These are phyloP conservation scores for Salpingus planirostris DNA, from an alignment of 2,888 invertebrate genomes.

Conservation along the genomic window DNA sequence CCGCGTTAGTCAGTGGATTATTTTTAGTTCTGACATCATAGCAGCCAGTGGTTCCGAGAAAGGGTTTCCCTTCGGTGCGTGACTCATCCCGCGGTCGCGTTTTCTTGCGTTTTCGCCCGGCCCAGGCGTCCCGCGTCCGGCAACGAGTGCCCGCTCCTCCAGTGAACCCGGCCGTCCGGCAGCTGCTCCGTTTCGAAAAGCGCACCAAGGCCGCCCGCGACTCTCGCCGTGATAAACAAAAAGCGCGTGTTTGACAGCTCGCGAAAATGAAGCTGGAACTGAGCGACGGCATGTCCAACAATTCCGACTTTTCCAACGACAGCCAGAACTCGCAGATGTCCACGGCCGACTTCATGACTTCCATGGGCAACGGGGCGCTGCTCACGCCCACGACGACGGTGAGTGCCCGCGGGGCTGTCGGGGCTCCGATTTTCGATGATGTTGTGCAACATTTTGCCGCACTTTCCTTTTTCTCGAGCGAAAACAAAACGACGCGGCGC, in stretches of 20 bases:
- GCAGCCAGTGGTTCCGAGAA: constrained; percentile 39
- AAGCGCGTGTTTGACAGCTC: neutral
- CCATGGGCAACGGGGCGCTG: constrained; percentile 32
- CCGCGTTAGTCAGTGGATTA: constrained; percentile 27
- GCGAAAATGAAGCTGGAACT: constrained; percentile 38
- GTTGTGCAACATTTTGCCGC: too few species aligned
- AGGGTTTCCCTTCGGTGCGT: constrained; percentile 38
- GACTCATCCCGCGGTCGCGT: constrained; percentile 32
- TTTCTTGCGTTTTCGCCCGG: constrained; percentile 22
- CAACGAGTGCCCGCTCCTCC: constrained; percentile 22
- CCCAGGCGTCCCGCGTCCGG: constrained; percentile 8
- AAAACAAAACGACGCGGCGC: too few species aligned
- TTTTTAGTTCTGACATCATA: constrained; percentile 41
- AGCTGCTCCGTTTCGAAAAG: constrained; percentile 9
- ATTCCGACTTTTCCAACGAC: constrained; percentile 41
- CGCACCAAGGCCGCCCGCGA: too few species aligned
- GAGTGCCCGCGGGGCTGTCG: too few species aligned
- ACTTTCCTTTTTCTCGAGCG: too few species aligned
- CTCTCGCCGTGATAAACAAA: constrained; percentile 17
- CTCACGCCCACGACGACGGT: constrained; percentile 31
- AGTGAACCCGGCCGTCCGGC: constrained; percentile 5
- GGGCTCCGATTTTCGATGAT: too few species aligned
- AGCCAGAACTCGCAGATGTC: constrained; percentile 40
- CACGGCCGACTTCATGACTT: constrained; percentile 34
- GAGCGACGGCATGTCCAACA: constrained; percentile 38